Evolutionary conservation across 1,140 invertebrate species (phyloP).

Genomic region (Nixonia krombeini): DNA sequence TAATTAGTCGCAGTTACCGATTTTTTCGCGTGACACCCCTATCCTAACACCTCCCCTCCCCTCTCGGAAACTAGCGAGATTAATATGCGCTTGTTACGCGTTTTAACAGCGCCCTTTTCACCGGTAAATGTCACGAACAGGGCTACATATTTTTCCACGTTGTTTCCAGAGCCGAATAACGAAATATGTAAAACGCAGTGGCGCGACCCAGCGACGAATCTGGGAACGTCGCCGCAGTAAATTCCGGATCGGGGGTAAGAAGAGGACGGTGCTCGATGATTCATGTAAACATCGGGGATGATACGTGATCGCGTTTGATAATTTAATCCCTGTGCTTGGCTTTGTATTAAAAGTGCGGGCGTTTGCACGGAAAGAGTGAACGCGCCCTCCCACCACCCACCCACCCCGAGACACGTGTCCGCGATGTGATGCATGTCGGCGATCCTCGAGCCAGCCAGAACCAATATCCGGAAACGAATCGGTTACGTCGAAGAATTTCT

Average conservation of each 20-base stretch:
- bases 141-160: conserved; percentile 13
- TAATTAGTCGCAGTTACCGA: not conserved
- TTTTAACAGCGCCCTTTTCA: not conserved
- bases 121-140: conserved; percentile 30
- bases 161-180: conserved; percentile 21
- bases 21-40: not conserved
- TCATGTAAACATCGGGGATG: no score
- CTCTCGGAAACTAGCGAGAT: no score
- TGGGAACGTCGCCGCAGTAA: no score
- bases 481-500: conserved; percentile 12
- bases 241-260: not conserved
- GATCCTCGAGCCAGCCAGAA: not conserved
- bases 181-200: conserved; percentile 39
- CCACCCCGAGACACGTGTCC: not conserved
- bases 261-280: not conserved
- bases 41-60: no score
- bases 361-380: no score
- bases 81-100: not conserved
- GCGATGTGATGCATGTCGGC: conserved; percentile 18
- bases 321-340: no score
- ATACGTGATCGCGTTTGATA: no score
- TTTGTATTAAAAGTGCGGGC: no score
- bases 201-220: no score
- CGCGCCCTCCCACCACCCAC: no score
- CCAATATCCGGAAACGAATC: conserved; percentile 37